Evolutionary conservation across 2,888 invertebrate species (phyloP), one percentile per base, ranked within the genome.

Genomic region (Cylloceria caligata): DNA sequence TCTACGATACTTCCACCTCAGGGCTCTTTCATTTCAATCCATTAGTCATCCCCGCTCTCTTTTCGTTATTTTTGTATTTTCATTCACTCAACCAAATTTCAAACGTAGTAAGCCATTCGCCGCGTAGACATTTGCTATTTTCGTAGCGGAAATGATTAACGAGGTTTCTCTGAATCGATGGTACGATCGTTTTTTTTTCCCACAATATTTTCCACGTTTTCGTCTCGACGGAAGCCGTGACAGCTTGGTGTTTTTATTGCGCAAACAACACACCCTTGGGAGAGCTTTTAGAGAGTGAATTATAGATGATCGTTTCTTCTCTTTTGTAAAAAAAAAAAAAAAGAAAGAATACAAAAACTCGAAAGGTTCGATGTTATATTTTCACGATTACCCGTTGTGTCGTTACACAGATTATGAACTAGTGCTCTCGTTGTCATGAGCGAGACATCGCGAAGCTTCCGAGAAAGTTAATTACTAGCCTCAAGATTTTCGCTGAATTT

Each of bases 111-210:
- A n/a, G n/a, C n/a, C 57, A n/a, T 62, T 36, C 62, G 21, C 47
- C n/a, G 47, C 47, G 7, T 47, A 16, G 19, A 19, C n/a, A 47
- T 16, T 6, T 16, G 47, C n/a, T 24, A 2, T 30, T 67, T 21
- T 11, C 13, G n/a, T 57, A 16, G 6, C 45, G 64, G 62, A 45
- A 65, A 65, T 75, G 69, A 75, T 71, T 75, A 75, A 80, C 55
- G 55, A 69, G 9, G 16, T 19, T 19, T 60, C 47, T 24, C 30
- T n/a, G 21, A 11, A 64, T 74, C 62, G 73, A 73, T 42, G 19
- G 47, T 13, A 16, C n/a, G 39, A 71, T n/a, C 52, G 19, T 74
- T n/a, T n/a, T n/a, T n/a, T n/a, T 39, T 2, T 65, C 55, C 21
- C 21, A 9, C 27, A 52, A 21, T 36, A 34, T 27, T 65, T 74